These are phyloP conservation scores for Potamarius usumacintae DNA, from an alignment of 2,113 vertebrate genomes.

Conservation along the genomic window DNA sequence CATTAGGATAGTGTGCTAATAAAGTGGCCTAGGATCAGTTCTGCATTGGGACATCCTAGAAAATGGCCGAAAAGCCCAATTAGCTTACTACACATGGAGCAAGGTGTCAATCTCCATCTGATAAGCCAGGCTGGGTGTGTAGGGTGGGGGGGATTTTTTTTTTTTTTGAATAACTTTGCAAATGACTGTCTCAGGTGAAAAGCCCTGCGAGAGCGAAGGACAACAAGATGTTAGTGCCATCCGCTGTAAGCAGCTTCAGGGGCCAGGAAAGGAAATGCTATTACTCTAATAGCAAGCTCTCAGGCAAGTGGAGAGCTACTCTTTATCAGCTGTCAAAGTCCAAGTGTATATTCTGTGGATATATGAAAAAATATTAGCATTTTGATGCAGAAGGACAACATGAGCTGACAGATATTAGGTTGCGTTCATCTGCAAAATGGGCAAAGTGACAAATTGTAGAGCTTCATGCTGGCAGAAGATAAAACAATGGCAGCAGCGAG, in stretches of 20 bases:
- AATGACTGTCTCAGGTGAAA: slow-evolving; percentile 62
- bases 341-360: slow-evolving; percentile 68
- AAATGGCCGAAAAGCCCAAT: slow-evolving; percentile 5
- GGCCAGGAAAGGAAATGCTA: slow-evolving; percentile 67
- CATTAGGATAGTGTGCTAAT: slow-evolving; percentile 1
- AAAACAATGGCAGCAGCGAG: slow-evolving; percentile 5
- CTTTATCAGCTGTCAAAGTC: slow-evolving; percentile 66
- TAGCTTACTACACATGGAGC: slow-evolving; percentile 1
- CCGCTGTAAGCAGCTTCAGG: slow-evolving; percentile 1
- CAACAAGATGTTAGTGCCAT: slow-evolving; percentile 44
- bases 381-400: slow-evolving; percentile 67
- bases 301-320: slow-evolving; percentile 71
- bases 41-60: not conserved
- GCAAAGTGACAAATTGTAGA: slow-evolving; percentile 28
- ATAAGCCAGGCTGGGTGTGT: slow-evolving; percentile 62
- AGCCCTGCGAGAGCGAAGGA: slow-evolving; percentile 43
- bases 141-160: slow-evolving; percentile 44
- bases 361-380: slow-evolving; percentile 77
- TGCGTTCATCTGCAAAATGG: slow-evolving; percentile 36
- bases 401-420: slow-evolving; percentile 64
- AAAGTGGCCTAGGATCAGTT: not conserved
- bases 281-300: slow-evolving; percentile 80
- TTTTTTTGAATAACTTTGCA: slow-evolving; percentile 48
- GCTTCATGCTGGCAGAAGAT: slow-evolving; percentile 27
- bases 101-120: slow-evolving; percentile 42